Base-by-base conservation (phyloP, 2,888 invertebrate species). In the Molorchus minor region DNA sequence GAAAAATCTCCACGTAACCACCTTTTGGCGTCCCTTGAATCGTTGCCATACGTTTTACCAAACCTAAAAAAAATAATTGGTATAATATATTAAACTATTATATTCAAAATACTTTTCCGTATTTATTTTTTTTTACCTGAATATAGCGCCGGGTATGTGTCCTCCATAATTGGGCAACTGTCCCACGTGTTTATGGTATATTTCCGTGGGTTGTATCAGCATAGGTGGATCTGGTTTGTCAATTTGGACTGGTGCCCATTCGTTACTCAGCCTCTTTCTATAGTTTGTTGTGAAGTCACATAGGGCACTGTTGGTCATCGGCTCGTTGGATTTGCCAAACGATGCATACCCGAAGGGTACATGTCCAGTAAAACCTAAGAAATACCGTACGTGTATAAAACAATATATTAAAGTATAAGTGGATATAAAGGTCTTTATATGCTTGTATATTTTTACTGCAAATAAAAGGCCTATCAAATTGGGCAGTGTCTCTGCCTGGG, bases 121-220 rank as follows among this genome's bases (percentile, higher is more conserved):
- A n/a, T n/a, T 40, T 7, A 46, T 29, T 30, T 29, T 20, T 38
- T 10, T 13, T 8, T 68, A 88, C 88, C 90, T 87, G 80, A 89
- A 91, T 70, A 84, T 81, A 56, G 83, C 84, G 13, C 92, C 92
- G 0, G 92, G 92, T 51, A 92, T 88, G 73, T 92, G 92, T 0
- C 92, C 92, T 1, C 86, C 85, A 78, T 92, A 93, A 78, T 87
- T 89, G 1, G 92, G 92, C 67, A 91, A 76, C 82, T 92, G 85
- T 3, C 92, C 91, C 30, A 88, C 84, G 68, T 90, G 87, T 61
- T 87, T 87, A 74, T 88, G 89, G 75, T 92, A 92, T 62, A 92
- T 86, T 75, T 88, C 85, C 8, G 87, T 76, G 1, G 83, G 81
- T 65, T 82, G 81, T 41, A 82, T 80, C n/a, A 81, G 64, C 13